Evolutionary conservation across 2,888 invertebrate genomes (phyloP).

Genomic region (Pristionchus entomophagus): DNA sequence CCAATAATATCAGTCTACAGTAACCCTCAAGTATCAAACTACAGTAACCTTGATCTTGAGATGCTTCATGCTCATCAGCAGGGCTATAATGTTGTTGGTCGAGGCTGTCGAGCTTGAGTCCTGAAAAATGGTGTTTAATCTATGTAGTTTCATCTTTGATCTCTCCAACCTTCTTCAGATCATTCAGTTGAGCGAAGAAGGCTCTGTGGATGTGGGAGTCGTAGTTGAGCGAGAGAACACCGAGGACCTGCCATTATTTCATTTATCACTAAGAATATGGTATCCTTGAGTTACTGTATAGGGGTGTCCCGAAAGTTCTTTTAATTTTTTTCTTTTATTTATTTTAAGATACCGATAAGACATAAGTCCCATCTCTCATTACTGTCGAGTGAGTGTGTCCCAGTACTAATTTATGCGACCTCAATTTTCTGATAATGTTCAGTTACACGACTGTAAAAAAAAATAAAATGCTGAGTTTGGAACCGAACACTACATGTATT

Average conservation of each 20-base stretch:
- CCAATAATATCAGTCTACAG: not conserved
- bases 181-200: conserved; percentile 84
- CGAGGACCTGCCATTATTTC: conserved; percentile 58
- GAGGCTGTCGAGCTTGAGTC: conserved; percentile 79
- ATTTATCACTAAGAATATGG: no score
- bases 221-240: conserved; percentile 71
- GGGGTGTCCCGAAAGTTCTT: no score
- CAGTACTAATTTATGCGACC: no score
- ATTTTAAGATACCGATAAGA: no score
- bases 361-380: no score
- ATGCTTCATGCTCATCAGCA: conserved; percentile 99
- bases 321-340: no score
- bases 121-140: not conserved
- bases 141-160: not conserved
- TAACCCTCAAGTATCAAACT: not conserved
- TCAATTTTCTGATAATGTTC: no score
- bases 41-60: conserved; percentile 89
- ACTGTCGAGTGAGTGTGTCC: no score
- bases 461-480: no score
- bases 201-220: conserved; percentile 69
- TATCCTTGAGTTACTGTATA: no score
- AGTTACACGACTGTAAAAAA: no score
- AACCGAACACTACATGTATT: no score
- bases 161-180: conserved; percentile 83
- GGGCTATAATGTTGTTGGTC: conserved; percentile 94